phyloP scores from a whole-genome alignment of 1,140 invertebrate species.

The Drosophila ironensis region DNA sequence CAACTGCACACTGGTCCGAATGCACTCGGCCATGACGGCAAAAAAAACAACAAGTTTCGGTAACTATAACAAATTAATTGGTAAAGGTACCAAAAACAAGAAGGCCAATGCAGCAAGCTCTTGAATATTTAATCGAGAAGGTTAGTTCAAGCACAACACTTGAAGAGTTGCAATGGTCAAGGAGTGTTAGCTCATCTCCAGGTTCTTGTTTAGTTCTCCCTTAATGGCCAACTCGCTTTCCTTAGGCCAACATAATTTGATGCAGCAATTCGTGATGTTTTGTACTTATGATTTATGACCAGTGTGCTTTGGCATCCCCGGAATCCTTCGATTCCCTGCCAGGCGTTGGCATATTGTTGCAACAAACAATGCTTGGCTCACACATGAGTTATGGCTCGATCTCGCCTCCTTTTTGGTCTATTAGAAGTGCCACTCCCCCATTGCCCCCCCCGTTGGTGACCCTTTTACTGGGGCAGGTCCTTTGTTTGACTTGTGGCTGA shows the following conservation, averaged over 20 bases:
- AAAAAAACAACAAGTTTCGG: too few relatives aligned
- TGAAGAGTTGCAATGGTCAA: too few relatives aligned
- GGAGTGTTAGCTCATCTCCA: too few relatives aligned
- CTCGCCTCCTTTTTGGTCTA: conserved; percentile 52
- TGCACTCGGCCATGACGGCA: too few relatives aligned
- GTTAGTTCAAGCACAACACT: too few relatives aligned
- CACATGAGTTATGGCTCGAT: conserved; percentile 65
- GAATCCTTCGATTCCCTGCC: not conserved
- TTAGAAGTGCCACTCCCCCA: conserved; percentile 33
- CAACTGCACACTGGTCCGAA: not conserved
- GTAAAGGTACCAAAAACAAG: too few relatives aligned
- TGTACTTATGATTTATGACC: not conserved
- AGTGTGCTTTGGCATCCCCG: not conserved
- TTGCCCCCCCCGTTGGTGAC: not conserved
- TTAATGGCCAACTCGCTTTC: too few relatives aligned
- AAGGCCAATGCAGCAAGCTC: too few relatives aligned
- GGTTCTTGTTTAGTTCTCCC: too few relatives aligned
- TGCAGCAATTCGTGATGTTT: too few relatives aligned
- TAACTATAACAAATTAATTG: too few relatives aligned
- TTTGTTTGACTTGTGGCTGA: conserved; percentile 63
- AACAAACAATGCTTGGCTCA: conserved; percentile 63
- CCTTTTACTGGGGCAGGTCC: conserved; percentile 41
- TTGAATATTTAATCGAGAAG: too few relatives aligned
- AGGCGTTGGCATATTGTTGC: conserved; percentile 62
- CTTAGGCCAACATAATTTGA: not conserved